Percentiles rank a stretch among this genome's conserved stretches.
Evolutionary conservation across 2,113 vertebrate genomes (phyloP).

Genomic region (Oreochromis aureus): DNA sequence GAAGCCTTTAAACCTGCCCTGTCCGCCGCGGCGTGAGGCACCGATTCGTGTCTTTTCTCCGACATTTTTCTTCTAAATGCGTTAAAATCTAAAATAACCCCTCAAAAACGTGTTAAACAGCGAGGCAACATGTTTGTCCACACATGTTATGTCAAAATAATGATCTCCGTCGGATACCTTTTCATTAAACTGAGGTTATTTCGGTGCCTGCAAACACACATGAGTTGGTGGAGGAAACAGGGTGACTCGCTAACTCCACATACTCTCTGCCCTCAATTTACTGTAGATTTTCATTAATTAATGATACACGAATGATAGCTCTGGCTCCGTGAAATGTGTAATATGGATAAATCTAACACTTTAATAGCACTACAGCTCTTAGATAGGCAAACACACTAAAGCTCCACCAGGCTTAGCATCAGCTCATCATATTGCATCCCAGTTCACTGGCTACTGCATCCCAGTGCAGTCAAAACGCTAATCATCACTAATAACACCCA

Average conservation of each 20-base stretch:
- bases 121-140: not conserved
- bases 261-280: not conserved
- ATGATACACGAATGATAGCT: not conserved
- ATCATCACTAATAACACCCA: not conserved
- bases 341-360: not conserved
- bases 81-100: not conserved
- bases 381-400: not conserved
- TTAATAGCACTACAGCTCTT: not conserved
- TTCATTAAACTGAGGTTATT: not conserved
- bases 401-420: not conserved
- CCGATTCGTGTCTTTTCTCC: not conserved
- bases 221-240: not conserved
- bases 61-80: not conserved
- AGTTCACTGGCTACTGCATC: not conserved
- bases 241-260: not conserved
- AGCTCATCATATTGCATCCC: not conserved
- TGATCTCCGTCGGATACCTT: rapidly evolving
- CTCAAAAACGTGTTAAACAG: rapidly evolving
- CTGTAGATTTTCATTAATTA: not conserved
- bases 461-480: not conserved
- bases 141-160: not conserved
- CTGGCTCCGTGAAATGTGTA: not conserved
- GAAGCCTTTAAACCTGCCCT: not conserved
- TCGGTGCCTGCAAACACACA: not conserved
- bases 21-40: not conserved